Base-by-base conservation (phyloP, 1,140 invertebrate genomes). In the Drosophila pseudoobscura region DNA sequence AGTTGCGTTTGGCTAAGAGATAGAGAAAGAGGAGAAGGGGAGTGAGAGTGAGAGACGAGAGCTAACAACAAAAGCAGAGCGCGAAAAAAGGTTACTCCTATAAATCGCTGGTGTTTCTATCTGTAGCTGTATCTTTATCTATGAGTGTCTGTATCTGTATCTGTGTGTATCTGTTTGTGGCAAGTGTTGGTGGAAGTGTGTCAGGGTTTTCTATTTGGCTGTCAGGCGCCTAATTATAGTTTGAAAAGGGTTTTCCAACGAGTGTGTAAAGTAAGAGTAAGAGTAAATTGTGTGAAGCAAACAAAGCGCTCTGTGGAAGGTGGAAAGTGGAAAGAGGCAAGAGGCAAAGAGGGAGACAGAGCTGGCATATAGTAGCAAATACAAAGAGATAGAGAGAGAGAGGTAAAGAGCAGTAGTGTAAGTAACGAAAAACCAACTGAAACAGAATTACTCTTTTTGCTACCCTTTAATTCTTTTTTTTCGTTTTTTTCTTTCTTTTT, bases 201-300 rank as follows among this genome's bases (percentile, higher is more conserved):
- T 76, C 53, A 56, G 74, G 63, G 73, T 70, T 76, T 39, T 77
- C 75, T 77, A 68, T 75, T 63, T 76, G 61, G 68, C 80, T 69
- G 83, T 85, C 77, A 87, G 69, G 69, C 80, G 62, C 64, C 78
- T 87, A 75, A 85, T 85, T 85, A 85, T 70, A 80, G 68, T 77
- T 85, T 66, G 54, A 87, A 87, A 80, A 78, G 76, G 78, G 82
- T 87, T 39, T 39, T 87, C 66, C 79, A 85, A 63, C 58, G 68
- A 58, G 64, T 71, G 64, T 84, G 56, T 72, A 43, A 44, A 71
- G 35, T 74, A 50, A 75, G 26, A 22, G 26, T 59, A 41, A 65
- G 56, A 62, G 68, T 20, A 20, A 20, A 39, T 39, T 39, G 35
- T 72, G 76, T 80, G 55, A 75, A 74, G 56, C 75, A 66, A 75